Conservation (phyloP, 2,797 vertebrate genomes). For the Trachurus trachurus region DNA sequence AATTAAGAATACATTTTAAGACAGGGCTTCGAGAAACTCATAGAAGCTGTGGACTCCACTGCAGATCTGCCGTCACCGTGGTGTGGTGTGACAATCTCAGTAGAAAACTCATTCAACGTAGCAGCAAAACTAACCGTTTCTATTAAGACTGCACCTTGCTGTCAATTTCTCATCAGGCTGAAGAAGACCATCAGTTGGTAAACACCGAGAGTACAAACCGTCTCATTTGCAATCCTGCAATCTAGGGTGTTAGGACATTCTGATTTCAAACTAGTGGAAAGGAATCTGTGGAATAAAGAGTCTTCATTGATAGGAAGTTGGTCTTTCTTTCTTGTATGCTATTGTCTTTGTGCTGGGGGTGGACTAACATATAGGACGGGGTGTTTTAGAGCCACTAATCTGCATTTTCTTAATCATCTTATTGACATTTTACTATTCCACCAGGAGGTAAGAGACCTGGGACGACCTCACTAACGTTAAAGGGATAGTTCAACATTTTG, state of each 20-base stretch:
- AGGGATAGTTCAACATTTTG: too few relatives aligned
- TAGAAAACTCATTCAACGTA: constrained; percentile 27
- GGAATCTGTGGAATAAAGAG: not conserved
- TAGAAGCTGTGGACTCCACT: not conserved
- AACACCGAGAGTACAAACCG: not conserved
- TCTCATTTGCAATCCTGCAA: not conserved
- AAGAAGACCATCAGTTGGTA: constrained; percentile 18
- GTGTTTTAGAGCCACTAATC: not conserved
- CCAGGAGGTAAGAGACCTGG: not conserved
- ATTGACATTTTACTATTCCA: not conserved
- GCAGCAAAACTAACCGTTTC: constrained; percentile 54
- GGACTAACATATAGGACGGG: not conserved
- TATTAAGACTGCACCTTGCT: constrained; percentile 39
- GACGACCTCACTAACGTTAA: not conserved
- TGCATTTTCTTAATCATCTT: not conserved
- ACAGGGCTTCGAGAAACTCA: constrained; percentile 17
- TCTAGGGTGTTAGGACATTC: too few relatives aligned
- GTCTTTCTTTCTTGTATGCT: not conserved
- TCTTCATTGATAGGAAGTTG: not conserved
- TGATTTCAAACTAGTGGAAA: not conserved
- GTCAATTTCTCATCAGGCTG: constrained; percentile 15
- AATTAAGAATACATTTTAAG: constrained; percentile 30
- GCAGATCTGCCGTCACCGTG: not conserved
- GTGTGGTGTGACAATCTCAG: not conserved
- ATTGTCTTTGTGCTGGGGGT: not conserved